These are phyloP conservation scores for Heliangelus exortis DNA, from an alignment of 2,797 vertebrate species.

Conservation along the genomic window DNA sequence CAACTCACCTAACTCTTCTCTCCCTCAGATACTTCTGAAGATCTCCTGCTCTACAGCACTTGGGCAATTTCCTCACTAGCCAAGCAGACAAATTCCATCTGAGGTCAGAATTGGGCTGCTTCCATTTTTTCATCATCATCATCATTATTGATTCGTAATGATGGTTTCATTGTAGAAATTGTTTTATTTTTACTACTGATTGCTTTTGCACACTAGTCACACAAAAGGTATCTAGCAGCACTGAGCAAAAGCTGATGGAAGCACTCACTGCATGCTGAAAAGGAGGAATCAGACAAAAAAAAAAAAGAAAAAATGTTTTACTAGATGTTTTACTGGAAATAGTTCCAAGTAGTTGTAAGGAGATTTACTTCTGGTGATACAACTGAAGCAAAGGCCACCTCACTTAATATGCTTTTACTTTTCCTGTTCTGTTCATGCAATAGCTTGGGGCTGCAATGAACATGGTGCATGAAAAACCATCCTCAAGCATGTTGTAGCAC, in stretches of 20 bases:
- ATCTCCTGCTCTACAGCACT: background rate
- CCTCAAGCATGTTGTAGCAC: rapidly evolving
- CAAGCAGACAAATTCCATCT: background rate
- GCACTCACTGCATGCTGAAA: background rate
- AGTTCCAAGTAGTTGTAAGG: background rate
- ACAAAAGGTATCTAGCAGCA: background rate
- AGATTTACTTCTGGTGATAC: background rate
- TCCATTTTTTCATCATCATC: background rate
- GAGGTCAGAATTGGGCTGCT: background rate
- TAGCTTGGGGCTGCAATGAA: rapidly evolving
- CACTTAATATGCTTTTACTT: background rate
- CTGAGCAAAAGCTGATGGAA: background rate
- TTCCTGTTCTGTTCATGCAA: background rate
- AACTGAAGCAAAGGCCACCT: background rate
- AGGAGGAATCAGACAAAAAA: no score
- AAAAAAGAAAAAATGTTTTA: no score
- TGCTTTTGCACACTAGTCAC: background rate
- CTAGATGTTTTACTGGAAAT: background rate
- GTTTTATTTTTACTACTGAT: background rate
- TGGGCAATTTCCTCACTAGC: background rate
- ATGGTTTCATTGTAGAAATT: background rate
- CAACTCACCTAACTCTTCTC: background rate
- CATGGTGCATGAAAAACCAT: background rate
- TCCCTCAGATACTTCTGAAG: background rate
- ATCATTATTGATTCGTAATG: background rate